Evolutionary conservation across 2,888 invertebrate species (phyloP), one percentile per base, ranked within the genome.

Genomic region (Torymus texanus): DNA sequence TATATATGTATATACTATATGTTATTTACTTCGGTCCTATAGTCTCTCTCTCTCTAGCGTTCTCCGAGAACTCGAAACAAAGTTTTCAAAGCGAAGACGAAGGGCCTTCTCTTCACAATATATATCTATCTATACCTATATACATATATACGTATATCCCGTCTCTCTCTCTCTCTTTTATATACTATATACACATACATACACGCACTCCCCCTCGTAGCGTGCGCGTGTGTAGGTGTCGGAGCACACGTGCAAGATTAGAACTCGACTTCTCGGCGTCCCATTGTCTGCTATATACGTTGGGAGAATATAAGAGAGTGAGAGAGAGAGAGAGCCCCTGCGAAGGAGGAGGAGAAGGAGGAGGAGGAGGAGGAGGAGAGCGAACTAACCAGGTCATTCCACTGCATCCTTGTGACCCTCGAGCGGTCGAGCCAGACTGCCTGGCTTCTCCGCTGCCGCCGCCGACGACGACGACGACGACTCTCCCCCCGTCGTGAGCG

Each of bases 371-470:
- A 66, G 55, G 74, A 51, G 63, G 53, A 21, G 3, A 21, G 55
- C 63, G 18, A 18, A 80, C 74, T 81, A 81, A 81, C 75, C 81
- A 79, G 81, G 81, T 81, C 81, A 81, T 81, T 81, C 81, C 81
- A 79, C 81, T 76, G 81, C 74, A 79, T 79, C 75, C 79, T 79
- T 75, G 56, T 78, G 78, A 78, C 78, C 78, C 78, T 73, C 68
- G 53, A 70, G 70, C 80, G 75, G 71, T 77, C 73, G 73, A 74
- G 78, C 81, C 81, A 81, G 81, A 81, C 81, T 81, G 81, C 81
- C 70, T 81, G 81, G 81, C 81, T 78, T 78, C 81, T 77, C 29
- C 3, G 29, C 2, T 21, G 21, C 21, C 2, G 21, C 21, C 2
- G 21, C 21, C 21, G 21, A 21, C 21, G 21, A 21, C 21, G 21